Evolutionary conservation across 2,888 invertebrate species (phyloP).

Genomic region (Tenthredo notha): DNA sequence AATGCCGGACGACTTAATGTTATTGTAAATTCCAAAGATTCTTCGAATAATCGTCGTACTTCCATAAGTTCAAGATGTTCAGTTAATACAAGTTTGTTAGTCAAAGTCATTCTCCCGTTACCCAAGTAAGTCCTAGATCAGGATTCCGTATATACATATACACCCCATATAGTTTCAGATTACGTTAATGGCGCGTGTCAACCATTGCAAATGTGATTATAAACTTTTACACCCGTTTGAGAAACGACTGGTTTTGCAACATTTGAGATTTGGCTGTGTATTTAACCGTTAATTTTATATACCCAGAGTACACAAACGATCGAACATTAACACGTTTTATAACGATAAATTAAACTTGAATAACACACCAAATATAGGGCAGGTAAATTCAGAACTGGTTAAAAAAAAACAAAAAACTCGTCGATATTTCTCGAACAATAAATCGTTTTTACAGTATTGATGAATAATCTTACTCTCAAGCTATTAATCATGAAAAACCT

Average conservation of each 20-base stretch:
- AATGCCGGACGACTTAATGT: not conserved
- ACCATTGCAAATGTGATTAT: slow-evolving; percentile 29
- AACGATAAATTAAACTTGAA: not conserved
- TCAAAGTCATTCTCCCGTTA: not conserved
- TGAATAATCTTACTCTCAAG: not conserved
- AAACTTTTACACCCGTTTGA: slow-evolving; percentile 13
- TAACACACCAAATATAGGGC: not conserved
- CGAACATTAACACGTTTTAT: not conserved
- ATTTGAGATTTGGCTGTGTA: not conserved
- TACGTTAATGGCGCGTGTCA: slow-evolving; percentile 42
- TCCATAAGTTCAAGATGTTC: not conserved
- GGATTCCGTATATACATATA: not conserved
- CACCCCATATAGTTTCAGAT: not conserved
- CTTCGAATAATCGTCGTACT: not conserved
- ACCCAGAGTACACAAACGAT: not conserved
- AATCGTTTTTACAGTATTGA: not conserved
- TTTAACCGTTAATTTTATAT: not conserved
- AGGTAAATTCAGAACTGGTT: not conserved
- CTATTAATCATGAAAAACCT: not conserved
- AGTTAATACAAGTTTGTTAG: slow-evolving; percentile 15
- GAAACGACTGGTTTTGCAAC: slow-evolving; percentile 3
- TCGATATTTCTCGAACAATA: not conserved
- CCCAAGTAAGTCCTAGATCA: not conserved
- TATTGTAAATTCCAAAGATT: not conserved
- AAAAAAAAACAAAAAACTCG: not conserved